phyloP scores from a whole-genome alignment of 2,797 vertebrate species.

The Gorsachius magnificus region DNA sequence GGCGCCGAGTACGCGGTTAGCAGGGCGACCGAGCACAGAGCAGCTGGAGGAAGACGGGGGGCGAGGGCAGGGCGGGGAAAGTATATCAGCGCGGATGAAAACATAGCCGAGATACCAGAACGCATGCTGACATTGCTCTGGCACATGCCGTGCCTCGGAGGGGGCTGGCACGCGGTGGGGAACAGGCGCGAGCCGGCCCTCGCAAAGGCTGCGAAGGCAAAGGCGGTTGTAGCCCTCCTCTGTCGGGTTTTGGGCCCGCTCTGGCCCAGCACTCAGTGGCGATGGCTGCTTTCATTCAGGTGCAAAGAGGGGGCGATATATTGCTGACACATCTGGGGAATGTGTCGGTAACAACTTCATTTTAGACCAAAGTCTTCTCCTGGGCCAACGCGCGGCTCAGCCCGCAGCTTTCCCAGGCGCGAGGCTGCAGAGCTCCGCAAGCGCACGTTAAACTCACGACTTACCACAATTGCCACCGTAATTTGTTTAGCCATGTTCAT shows the following conservation, averaged over 20 bases:
- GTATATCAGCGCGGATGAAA: background rate
- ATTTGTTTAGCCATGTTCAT: background rate
- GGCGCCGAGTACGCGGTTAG: accelerated
- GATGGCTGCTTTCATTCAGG: background rate
- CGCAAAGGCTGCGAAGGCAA: background rate
- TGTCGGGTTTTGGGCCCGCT: background rate
- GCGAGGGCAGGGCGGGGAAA: accelerated
- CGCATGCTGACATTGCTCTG: background rate
- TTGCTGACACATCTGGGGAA: background rate
- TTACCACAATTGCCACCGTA: background rate
- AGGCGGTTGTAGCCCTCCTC: background rate
- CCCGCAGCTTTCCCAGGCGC: accelerated
- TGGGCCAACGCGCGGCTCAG: accelerated
- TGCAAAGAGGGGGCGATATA: background rate
- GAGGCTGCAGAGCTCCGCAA: background rate
- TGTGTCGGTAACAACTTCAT: background rate
- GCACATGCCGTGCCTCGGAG: background rate
- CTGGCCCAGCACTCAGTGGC: background rate
- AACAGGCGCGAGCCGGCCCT: background rate
- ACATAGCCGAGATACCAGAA: background rate
- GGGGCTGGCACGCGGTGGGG: background rate
- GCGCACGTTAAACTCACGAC: background rate
- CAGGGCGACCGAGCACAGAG: background rate
- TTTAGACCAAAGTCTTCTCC: background rate
- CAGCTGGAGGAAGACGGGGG: background rate